Base-by-base conservation (phyloP, 2,797 vertebrate genomes). In the Malacoraja senta region DNA sequence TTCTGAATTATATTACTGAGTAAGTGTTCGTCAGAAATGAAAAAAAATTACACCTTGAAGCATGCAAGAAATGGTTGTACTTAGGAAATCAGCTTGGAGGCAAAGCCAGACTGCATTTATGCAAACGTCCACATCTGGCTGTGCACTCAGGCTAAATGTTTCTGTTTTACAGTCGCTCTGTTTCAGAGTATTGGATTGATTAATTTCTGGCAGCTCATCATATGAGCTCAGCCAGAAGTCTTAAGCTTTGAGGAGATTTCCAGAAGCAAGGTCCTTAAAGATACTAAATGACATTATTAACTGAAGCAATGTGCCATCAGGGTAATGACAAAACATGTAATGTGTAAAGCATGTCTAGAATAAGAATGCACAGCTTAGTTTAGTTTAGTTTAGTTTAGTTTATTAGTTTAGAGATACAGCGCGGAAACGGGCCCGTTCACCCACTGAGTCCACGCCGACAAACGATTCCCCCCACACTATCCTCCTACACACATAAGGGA, bases 111-210 rank as follows among this genome's bases (percentile, higher is more conserved):
- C 71, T 92, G 53, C 24, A n/a, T 58, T 92, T 92, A 58, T 92
- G 44, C 90, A 92, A 76, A 76, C 21, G 35, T 92, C 38, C 68
- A 92, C 90, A 92, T 92, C 90, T 92, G 90, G 90, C 26, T 76
- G 72, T 38, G 71, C 38, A 2, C 72, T 92, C 35, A 92, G 71
- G 90, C 71, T 53, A 53, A 92, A 92, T 92, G 72, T 74, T 92
- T 92, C 90, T 76, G 90, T 76, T 92, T 92, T 92, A 92, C 90
- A 92, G 90, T 92, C 90, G 7, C 8, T 71, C 38, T 76, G 71
- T 92, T 92, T 76, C 71, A 92, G 44, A 92, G 15, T 76, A 26
- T 53, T 92, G 90, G 90, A 92, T 92, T 92, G 90, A 92, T 92
- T 92, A 92, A 92, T 74, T 92, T 76, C 90, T 92, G 90, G 90